Percentiles rank a stretch among this genome's conserved stretches.
These are phyloP conservation scores for Sinelater perroti DNA, from an alignment of 2,888 invertebrate genomes.

Conservation along the genomic window DNA sequence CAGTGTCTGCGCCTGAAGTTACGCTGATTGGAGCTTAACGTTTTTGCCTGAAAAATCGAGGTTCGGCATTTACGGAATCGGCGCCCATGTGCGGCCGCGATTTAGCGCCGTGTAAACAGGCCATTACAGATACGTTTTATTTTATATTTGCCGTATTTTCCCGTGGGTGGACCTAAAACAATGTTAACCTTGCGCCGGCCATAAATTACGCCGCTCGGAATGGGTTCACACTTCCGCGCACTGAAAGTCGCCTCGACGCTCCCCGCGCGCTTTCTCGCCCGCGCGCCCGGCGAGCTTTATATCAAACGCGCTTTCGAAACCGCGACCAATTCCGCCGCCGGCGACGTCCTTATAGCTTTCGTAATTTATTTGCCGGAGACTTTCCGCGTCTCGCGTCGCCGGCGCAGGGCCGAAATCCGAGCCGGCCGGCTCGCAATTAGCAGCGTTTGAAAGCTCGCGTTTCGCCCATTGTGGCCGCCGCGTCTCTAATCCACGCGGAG, in stretches of 20 bases:
- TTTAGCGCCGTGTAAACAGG: constrained; percentile 22
- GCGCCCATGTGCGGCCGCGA: constrained; percentile 4
- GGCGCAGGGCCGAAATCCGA: too few relatives aligned
- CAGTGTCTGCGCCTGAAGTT: constrained; percentile 6
- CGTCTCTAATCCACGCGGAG: too few relatives aligned
- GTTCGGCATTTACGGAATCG: constrained; percentile 8
- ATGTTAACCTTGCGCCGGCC: constrained; percentile 20
- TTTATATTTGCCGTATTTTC: constrained; percentile 23
- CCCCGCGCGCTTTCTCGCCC: neutral
- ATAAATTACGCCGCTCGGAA: constrained; percentile 20
- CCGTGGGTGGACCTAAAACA: constrained; percentile 25
- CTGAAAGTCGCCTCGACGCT: constrained; percentile 2
- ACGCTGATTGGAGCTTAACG: constrained; percentile 15
- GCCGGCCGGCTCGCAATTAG: too few relatives aligned
- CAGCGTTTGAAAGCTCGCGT: too few relatives aligned
- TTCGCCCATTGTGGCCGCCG: too few relatives aligned
- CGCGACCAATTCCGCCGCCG: neutral
- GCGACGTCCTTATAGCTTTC: constrained; percentile 8
- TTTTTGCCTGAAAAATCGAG: constrained; percentile 5
- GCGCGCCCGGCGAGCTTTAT: neutral
- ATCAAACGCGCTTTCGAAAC: constrained; percentile 4
- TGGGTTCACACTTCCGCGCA: constrained; percentile 21
- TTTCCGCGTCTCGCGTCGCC: too few relatives aligned
- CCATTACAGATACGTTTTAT: constrained; percentile 25
- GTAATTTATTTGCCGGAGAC: constrained; percentile 8